These are phyloP conservation scores for Huso huso DNA, from an alignment of 2,797 vertebrate species.

Conservation along the genomic window DNA sequence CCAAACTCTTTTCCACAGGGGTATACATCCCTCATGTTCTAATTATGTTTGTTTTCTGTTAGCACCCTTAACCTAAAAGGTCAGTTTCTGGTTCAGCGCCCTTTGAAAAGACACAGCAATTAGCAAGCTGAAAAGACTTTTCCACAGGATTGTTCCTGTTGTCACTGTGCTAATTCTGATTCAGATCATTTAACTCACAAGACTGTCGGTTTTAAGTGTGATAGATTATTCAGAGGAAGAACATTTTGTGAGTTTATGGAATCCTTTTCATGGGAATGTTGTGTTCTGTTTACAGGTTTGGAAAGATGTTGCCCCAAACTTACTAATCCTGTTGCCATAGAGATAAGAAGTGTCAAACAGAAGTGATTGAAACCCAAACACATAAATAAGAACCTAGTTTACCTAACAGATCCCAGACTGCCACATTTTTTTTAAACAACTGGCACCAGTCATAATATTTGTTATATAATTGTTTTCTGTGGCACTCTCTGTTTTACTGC, in stretches of 20 bases:
- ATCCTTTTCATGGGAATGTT: conserved; percentile 9
- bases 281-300: conserved; percentile 5
- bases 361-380: neutral
- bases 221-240: conserved; percentile 21
- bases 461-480: too few species aligned
- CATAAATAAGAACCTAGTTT: neutral
- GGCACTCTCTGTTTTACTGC: too few species aligned
- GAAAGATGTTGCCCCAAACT: neutral
- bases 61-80: conserved; percentile 49
- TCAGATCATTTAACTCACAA: conserved; percentile 40
- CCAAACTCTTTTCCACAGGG: neutral
- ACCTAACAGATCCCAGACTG: too few species aligned
- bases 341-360: neutral
- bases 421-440: too few species aligned
- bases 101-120: conserved; percentile 42
- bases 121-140: conserved; percentile 39
- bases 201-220: conserved; percentile 30
- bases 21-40: neutral
- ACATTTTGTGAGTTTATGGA: neutral
- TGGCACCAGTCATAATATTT: too few species aligned
- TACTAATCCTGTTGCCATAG: neutral
- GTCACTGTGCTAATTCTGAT: conserved; percentile 34
- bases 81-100: conserved; percentile 55
- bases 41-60: conserved; percentile 52
- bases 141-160: conserved; percentile 24